A percentile compares a stretch with the other conserved stretches of the same genome.
These are phyloP conservation scores for Lutjanus erythropterus DNA, from an alignment of 2,113 vertebrate genomes.

Conservation along the genomic window DNA sequence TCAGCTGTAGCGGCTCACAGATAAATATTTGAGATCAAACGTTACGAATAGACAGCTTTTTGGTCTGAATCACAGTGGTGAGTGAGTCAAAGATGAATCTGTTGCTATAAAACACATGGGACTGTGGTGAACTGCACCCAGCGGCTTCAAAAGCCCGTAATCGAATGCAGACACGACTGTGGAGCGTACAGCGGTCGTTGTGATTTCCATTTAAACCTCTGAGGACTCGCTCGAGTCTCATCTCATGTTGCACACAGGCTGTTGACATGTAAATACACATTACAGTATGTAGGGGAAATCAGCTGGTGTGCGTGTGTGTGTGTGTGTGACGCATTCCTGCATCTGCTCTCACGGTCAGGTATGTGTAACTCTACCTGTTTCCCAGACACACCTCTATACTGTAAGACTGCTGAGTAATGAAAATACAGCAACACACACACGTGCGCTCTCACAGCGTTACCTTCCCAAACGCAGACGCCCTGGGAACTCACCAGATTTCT, in stretches of 20 bases:
- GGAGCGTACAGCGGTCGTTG: constrained; percentile 7
- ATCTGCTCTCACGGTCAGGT: constrained; percentile 71
- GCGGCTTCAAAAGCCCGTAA: constrained; percentile 59
- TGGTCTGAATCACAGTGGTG: constrained; percentile 24
- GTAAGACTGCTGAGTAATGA: constrained; percentile 74
- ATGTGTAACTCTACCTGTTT: constrained; percentile 69
- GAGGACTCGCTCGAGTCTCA: not conserved
- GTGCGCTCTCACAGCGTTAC: constrained; percentile 32
- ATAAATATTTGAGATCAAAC: constrained; percentile 57
- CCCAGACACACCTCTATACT: constrained; percentile 61
- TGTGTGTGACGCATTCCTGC: constrained; percentile 37
- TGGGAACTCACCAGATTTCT: constrained; percentile 67
- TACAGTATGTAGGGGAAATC: not conserved
- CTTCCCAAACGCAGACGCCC: constrained; percentile 24
- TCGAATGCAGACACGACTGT: constrained; percentile 51
- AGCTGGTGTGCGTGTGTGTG: constrained; percentile 40
- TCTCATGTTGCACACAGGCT: constrained; percentile 21
- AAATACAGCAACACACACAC: constrained; percentile 42
- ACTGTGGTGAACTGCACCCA: constrained; percentile 61
- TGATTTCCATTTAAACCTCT: constrained; percentile 44
- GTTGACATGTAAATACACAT: constrained; percentile 63
- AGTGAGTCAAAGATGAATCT: constrained; percentile 48
- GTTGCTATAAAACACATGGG: constrained; percentile 50
- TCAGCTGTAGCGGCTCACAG: constrained; percentile 5
- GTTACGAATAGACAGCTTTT: constrained; percentile 6